phyloP scores from a whole-genome alignment of 2,113 vertebrate genomes.

The Rousettus leschenaultii region DNA sequence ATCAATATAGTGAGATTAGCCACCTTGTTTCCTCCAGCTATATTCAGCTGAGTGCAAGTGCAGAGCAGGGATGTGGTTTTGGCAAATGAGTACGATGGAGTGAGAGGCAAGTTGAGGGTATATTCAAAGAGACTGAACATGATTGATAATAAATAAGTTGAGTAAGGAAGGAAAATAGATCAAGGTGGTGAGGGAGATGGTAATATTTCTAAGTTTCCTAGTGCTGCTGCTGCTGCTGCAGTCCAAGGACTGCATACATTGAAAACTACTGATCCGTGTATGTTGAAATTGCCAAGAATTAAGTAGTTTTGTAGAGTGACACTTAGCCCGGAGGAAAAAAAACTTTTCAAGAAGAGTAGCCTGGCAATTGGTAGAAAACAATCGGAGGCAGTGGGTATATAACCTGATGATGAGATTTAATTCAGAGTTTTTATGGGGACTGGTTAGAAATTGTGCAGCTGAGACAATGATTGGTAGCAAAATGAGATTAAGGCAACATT shows the following conservation, averaged over 20 bases:
- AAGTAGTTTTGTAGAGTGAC: background rate
- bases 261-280: background rate
- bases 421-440: background rate
- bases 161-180: background rate
- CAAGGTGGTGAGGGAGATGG: background rate
- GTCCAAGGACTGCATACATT: background rate
- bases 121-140: background rate
- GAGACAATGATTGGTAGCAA: background rate
- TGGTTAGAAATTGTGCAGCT: background rate
- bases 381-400: background rate
- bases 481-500: background rate
- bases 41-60: background rate
- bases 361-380: background rate
- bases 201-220: background rate
- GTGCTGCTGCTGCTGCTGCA: background rate
- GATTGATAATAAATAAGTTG: background rate
- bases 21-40: background rate
- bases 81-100: background rate
- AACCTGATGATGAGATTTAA: background rate
- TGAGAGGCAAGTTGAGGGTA: background rate
- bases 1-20: background rate
- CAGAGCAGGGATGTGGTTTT: constrained; percentile 8
- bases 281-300: background rate
- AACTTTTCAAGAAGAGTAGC: background rate
- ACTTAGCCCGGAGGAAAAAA: background rate